Evolutionary conservation across 1,140 invertebrate species (phyloP).

Genomic region (Lamellibrachia luymesi): DNA sequence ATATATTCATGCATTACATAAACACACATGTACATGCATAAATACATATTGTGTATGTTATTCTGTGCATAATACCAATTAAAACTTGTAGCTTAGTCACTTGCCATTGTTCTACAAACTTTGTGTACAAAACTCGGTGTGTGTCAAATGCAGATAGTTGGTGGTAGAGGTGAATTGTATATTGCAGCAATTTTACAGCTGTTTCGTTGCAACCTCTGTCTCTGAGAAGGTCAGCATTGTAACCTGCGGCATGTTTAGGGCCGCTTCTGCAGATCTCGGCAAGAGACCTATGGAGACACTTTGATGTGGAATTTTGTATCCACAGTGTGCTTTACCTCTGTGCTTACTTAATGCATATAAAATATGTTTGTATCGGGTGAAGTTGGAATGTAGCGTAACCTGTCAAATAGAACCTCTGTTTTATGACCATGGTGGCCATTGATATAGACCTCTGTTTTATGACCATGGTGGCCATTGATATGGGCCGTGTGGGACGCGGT

Average conservation of each 20-base stretch:
- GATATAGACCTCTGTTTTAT: not conserved
- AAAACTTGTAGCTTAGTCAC: not conserved
- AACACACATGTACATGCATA: no score
- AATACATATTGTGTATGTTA: no score
- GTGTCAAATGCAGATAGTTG: not conserved
- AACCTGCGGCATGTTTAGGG: not conserved
- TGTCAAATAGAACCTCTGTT: not conserved
- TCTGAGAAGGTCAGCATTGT: not conserved
- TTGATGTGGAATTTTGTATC: not conserved
- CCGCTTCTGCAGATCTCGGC: no score
- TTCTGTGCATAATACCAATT: not conserved
- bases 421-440: not conserved
- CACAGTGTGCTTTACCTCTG: not conserved
- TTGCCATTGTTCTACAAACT: not conserved
- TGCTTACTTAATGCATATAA: not conserved
- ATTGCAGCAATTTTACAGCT: not conserved
- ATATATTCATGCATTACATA: no score
- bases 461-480: not conserved
- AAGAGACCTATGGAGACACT: not conserved
- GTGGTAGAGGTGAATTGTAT: not conserved
- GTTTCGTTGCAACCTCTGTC: not conserved
- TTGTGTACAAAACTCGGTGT: not conserved
- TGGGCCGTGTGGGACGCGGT: no score
- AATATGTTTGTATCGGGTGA: not conserved
- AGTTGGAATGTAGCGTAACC: not conserved